Conservation (phyloP, 1,140 invertebrate genomes). For the Propsilocerus akamusi region DNA sequence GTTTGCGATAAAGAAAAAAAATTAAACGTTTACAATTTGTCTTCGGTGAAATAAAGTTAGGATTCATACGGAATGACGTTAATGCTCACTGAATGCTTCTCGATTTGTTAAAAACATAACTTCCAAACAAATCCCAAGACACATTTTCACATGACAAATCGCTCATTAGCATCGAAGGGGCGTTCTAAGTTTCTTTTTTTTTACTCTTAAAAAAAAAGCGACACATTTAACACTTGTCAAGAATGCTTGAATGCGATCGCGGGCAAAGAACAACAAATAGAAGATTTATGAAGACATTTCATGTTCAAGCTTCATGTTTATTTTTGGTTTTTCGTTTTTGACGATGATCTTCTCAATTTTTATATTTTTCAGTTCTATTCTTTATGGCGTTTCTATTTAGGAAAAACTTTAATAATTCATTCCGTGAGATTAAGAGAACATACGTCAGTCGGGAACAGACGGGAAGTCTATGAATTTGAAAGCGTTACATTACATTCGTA, state of each 20-base stretch:
- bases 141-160: no score
- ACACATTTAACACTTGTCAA: neutral
- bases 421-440: neutral
- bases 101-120: no score
- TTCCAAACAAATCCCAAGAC: no score
- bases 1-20: no score
- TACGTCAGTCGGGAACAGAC: neutral
- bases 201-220: no score
- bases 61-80: no score
- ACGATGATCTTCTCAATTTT: neutral
- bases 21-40: no score
- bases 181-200: no score
- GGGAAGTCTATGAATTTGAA: neutral
- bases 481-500: no score
- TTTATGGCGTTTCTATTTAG: neutral
- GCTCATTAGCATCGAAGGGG: no score
- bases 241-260: neutral
- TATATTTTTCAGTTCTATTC: neutral
- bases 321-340: neutral
- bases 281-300: conserved; percentile 3
- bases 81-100: no score
- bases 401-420: neutral
- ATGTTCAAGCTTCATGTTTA: conserved; percentile 1
- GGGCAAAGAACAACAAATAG: conserved; percentile 1
- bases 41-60: no score